Base-by-base conservation (phyloP, 2,888 invertebrate genomes). In the Trimorus sp. region DNA sequence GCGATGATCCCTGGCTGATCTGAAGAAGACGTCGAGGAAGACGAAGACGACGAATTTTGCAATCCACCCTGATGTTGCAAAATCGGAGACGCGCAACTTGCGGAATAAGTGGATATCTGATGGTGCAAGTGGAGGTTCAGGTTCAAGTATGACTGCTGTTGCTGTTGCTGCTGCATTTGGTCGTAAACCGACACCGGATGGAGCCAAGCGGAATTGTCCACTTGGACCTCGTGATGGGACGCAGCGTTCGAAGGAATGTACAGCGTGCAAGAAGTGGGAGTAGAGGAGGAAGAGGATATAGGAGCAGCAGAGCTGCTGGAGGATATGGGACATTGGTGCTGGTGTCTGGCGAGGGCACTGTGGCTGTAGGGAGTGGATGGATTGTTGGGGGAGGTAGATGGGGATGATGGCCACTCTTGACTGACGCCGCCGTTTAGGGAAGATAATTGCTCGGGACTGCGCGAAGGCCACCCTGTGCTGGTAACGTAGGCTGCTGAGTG, bases 101-200 rank as follows among this genome's bases (percentile, higher is more conserved):
- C 75, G 6, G 84, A 75, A 53, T 84, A 84, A 1, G 84, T 70
- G 0, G 91, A 88, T 83, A 91, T 90, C 69, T 91, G 91, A 84
- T 92, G 91, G 84, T 92, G 91, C 14, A 92, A 79, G 74, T 92
- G 91, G 0, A 92, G 88, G 73, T 92, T 92, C 12, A 92, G 79
- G 79, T 92, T 92, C 26, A 92, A 84, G 65, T 92, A 92, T 0
- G 91, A 92, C 73, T 92, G 94, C 88, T 94, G 94, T 84, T 94
- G 94, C 48, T 94, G 92, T 80, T 94, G 92, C 49, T 92, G 92
- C 87, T 94, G 94, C 91, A 94, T 93, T 53, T 93, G 92, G 60
- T 93, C 92, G 84, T 93, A 93, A 81, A 92, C 92, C 84, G 92
- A 92, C 8, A 86, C 76, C 5, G 89, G 86, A 78, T 90, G 90